A percentile compares a stretch with the other conserved stretches of the same genome.
These are phyloP conservation scores for Catocala sponsa DNA, from an alignment of 2,888 invertebrate genomes.

Conservation along the genomic window DNA sequence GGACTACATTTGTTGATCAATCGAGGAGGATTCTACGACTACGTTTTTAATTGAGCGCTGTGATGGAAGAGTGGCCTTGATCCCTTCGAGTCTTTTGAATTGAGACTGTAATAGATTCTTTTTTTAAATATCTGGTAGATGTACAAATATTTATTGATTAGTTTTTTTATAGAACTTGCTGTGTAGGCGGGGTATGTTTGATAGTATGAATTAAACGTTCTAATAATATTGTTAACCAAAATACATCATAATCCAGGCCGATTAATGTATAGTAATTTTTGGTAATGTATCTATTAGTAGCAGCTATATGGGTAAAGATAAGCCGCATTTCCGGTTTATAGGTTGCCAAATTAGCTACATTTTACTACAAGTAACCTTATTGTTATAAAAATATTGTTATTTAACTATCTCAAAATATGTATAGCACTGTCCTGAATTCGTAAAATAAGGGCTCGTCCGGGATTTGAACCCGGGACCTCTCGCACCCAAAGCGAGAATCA, in stretches of 20 bases:
- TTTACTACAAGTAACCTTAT: no score
- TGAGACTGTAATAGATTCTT: background rate
- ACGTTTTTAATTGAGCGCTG: conserved; percentile 49
- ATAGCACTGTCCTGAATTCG: no score
- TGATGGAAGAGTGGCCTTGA: conserved; percentile 17
- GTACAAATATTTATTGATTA: background rate
- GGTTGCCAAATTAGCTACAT: no score
- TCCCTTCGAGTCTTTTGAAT: conserved; percentile 12
- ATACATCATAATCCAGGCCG: no score
- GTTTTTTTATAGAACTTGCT: background rate
- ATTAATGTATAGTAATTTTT: no score
- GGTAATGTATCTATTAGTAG: no score
- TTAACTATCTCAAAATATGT: no score
- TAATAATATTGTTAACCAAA: no score
- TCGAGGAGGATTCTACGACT: conserved; percentile 52
- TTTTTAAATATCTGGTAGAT: background rate
- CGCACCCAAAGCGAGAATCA: conserved; percentile 81
- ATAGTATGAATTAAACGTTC: no score
- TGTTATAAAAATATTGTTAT: no score
- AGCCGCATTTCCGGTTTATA: no score
- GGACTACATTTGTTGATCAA: conserved; percentile 62
- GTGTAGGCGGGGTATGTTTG: background rate
- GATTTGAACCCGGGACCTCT: conserved; percentile 84
- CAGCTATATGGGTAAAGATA: no score
- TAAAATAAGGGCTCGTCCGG: conserved; percentile 71